Evolutionary conservation across 2,797 vertebrate genomes (phyloP).

Genomic region (Gastrophryne carolinensis): DNA sequence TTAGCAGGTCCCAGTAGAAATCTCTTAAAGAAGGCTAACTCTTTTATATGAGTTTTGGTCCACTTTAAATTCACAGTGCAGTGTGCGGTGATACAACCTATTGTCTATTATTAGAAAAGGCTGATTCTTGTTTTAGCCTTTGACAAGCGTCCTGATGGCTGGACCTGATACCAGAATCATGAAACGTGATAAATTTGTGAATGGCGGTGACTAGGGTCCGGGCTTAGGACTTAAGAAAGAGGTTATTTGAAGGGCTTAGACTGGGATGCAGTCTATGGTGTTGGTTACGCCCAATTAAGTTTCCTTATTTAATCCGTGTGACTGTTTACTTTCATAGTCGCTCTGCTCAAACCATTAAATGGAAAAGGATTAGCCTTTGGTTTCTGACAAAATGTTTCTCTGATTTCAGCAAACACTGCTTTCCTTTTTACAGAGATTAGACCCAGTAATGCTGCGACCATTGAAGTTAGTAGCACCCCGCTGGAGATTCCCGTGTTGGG

Average conservation of each 20-base stretch:
- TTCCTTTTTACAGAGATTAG: constrained; percentile 44
- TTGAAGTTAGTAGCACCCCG: constrained; percentile 40
- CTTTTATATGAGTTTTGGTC: no score
- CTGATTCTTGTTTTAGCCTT: neutral
- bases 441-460: constrained; percentile 9
- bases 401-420: constrained; percentile 49
- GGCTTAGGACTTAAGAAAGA: constrained; percentile 20
- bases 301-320: constrained; percentile 45
- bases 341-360: constrained; percentile 49
- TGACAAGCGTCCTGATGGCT: constrained; percentile 41
- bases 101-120: neutral
- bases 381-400: constrained; percentile 52
- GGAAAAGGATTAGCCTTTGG: constrained; percentile 51
- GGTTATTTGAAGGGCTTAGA: constrained; percentile 31
- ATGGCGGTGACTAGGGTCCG: neutral
- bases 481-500: constrained; percentile 8
- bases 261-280: constrained; percentile 34
- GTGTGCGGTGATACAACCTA: neutral
- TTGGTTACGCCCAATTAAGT: constrained; percentile 51
- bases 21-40: no score
- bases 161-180: constrained; percentile 27
- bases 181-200: constrained; percentile 43
- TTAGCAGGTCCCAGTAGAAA: no score
- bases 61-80: neutral
- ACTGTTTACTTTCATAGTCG: constrained; percentile 46